Evolutionary conservation across 2,113 vertebrate species (phyloP).

Genomic region (Brevimyrus niger): DNA sequence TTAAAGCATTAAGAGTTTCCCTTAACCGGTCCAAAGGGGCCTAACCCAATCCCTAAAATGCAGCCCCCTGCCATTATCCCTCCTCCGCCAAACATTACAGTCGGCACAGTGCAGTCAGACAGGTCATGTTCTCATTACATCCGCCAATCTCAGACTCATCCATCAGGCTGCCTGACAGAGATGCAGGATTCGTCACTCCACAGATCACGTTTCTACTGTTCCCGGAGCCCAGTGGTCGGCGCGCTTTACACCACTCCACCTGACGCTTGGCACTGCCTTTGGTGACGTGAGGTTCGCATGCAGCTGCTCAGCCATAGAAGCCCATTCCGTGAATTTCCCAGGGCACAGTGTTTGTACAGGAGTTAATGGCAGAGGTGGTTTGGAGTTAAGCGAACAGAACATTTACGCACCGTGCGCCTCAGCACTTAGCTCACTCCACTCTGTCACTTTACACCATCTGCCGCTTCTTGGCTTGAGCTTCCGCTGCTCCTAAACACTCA

Average conservation of each 20-base stretch:
- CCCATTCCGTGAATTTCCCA: neutral
- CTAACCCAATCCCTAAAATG: neutral
- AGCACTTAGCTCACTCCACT: neutral
- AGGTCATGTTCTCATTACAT: neutral
- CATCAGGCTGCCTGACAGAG: neutral
- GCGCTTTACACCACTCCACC: neutral
- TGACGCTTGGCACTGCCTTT: neutral
- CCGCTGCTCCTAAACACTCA: neutral
- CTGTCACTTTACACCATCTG: neutral
- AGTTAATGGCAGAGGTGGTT: neutral
- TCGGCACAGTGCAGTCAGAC: neutral
- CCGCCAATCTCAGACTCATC: neutral
- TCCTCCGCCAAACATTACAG: neutral
- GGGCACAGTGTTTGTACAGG: neutral
- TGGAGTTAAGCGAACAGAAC: neutral
- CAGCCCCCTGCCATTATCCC: neutral
- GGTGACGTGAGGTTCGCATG: neutral
- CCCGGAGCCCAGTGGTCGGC: neutral
- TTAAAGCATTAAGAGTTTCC: neutral
- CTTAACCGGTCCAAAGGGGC: neutral
- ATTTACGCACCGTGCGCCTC: neutral
- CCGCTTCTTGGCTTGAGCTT: neutral
- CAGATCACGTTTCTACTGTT: neutral
- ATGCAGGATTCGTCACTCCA: neutral
- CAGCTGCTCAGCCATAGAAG: neutral